Evolutionary conservation across 2,113 vertebrate species (phyloP).

Genomic region (Xiphias gladius): DNA sequence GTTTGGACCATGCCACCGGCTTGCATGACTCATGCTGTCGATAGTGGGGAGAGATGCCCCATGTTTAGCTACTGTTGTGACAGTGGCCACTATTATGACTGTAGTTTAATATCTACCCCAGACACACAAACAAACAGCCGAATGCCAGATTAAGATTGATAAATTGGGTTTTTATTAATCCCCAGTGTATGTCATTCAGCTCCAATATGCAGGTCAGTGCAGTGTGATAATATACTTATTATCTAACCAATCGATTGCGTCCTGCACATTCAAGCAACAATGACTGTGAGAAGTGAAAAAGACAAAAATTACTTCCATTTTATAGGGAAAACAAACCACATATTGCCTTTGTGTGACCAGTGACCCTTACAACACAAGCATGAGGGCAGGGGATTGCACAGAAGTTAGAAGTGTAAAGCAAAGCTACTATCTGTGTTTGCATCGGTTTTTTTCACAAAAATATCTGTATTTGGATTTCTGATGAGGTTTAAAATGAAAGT

Average conservation of each 20-base stretch:
- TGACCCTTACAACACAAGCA: conserved; percentile 2
- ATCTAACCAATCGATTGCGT: not conserved
- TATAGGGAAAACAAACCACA: not conserved
- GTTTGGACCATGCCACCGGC: conserved; percentile 61
- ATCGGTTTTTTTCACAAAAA: not conserved
- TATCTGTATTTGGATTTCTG: not conserved
- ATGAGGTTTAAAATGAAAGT: not conserved
- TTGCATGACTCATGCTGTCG: conserved; percentile 66
- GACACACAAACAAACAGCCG: not conserved
- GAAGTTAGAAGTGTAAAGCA: not conserved
- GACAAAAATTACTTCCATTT: not conserved
- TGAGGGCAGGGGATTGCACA: not conserved
- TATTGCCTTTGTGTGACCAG: not conserved
- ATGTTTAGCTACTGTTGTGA: conserved; percentile 58
- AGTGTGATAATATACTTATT: conserved; percentile 5
- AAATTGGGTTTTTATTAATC: conserved; percentile 36
- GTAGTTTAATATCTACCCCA: conserved; percentile 38
- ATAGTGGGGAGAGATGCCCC: conserved; percentile 33
- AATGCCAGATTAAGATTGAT: not conserved
- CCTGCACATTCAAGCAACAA: not conserved
- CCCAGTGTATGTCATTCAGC: not conserved
- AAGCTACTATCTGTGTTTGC: not conserved
- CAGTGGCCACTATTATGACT: conserved; percentile 48
- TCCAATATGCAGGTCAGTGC: not conserved
- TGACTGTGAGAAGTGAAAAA: not conserved